Evolutionary conservation across 2,888 invertebrate genomes (phyloP).

Genomic region (Stenodera caucasica): DNA sequence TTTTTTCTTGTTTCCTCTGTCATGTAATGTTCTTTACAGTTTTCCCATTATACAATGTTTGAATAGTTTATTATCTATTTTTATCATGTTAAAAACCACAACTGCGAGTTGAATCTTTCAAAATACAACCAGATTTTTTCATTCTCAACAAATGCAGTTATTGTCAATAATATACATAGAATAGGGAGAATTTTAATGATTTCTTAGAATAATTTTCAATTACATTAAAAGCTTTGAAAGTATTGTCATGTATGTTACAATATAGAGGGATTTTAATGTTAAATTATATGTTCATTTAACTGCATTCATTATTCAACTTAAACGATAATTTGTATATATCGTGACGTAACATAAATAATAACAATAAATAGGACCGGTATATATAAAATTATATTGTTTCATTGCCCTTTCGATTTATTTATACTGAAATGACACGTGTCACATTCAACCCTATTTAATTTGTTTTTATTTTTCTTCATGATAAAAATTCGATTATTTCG

Average conservation of each 20-base stretch:
- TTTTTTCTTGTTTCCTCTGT: neutral
- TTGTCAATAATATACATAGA: neutral
- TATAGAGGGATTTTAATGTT: neutral
- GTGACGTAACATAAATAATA: conserved; percentile 14
- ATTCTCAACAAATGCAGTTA: neutral
- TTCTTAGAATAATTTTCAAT: conserved; percentile 1
- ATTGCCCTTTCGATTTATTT: conserved; percentile 7
- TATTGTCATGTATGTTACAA: neutral
- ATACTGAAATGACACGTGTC: neutral
- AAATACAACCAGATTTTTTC: neutral
- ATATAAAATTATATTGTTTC: neutral
- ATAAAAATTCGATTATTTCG: neutral
- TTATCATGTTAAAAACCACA: conserved; percentile 3
- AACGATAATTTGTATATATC: conserved; percentile 7
- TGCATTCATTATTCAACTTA: conserved; percentile 12
- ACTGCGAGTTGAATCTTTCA: neutral
- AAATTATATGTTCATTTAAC: conserved; percentile 6
- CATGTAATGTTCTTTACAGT: neutral
- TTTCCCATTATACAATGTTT: neutral
- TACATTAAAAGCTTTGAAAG: neutral
- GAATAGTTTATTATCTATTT: neutral
- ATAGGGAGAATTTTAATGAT: neutral
- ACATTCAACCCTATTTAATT: neutral
- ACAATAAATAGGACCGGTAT: neutral
- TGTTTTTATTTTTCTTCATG: neutral